Evolutionary conservation across 2,797 vertebrate species (phyloP).

Genomic region (Eulemur albifrons): DNA sequence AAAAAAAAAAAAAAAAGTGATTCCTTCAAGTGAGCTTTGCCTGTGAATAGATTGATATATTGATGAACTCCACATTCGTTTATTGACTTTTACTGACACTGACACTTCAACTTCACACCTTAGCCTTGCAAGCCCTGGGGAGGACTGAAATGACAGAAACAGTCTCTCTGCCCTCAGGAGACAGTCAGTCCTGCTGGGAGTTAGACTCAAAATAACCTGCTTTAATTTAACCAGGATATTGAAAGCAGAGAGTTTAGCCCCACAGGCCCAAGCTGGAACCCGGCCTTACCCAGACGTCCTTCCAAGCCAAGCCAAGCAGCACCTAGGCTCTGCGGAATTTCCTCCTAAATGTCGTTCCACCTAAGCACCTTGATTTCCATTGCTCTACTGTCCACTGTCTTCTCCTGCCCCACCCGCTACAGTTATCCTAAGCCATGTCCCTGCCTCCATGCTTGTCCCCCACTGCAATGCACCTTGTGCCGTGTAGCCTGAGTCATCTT

Average conservation of each 20-base stretch:
- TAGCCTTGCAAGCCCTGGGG: not conserved
- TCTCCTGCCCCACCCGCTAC: not conserved
- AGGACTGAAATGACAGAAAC: not conserved
- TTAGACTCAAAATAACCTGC: not conserved
- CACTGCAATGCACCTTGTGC: not conserved
- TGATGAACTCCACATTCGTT: not conserved
- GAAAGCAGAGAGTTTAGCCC: not conserved
- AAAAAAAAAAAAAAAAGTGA: not conserved
- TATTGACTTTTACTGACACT: not conserved
- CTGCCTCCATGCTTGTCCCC: not conserved
- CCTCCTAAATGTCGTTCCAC: not conserved
- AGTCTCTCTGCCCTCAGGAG: not conserved
- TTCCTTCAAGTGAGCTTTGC: not conserved
- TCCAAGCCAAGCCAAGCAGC: not conserved
- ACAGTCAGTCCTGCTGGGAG: not conserved
- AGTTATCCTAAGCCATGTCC: not conserved
- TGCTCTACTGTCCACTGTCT: not conserved
- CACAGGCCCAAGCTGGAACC: not conserved
- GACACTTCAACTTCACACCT: not conserved
- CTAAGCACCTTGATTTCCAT: not conserved
- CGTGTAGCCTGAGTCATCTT: not conserved
- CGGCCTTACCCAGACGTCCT: not conserved
- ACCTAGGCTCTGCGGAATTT: not conserved
- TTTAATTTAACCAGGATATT: constrained; percentile 16
- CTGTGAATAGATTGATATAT: not conserved